phyloP scores from a whole-genome alignment of 2,113 vertebrate genomes.

The Tinamus guttatus region DNA sequence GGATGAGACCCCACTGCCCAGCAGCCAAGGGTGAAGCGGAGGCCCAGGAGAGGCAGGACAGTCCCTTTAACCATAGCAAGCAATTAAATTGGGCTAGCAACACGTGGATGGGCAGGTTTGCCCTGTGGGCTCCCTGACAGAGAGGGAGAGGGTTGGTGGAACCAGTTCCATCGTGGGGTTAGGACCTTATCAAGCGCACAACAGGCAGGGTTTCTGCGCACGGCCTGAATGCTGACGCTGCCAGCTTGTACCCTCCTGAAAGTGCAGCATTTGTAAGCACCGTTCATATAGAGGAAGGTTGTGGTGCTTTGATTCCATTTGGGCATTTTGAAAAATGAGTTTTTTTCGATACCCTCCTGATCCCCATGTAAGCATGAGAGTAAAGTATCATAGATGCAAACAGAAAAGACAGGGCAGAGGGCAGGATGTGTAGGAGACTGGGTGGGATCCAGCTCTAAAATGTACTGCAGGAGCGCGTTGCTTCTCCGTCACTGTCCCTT shows the following conservation, averaged over 20 bases:
- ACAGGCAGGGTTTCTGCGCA: background rate
- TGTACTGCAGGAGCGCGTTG: background rate
- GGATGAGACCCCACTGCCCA: background rate
- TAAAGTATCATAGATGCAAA: background rate
- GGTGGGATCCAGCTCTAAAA: background rate
- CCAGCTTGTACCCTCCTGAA: background rate
- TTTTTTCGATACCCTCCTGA: conserved; percentile 29
- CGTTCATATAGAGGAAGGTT: background rate
- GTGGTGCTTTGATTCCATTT: fast-evolving
- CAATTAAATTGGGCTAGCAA: background rate
- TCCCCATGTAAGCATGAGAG: background rate
- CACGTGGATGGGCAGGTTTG: background rate
- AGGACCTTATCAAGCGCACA: background rate
- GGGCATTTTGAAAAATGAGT: background rate
- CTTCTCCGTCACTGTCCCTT: background rate
- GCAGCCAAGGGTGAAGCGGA: background rate
- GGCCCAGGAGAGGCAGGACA: background rate
- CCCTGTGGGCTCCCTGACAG: background rate
- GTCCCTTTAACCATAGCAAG: background rate
- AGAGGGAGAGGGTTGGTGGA: background rate
- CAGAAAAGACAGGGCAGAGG: background rate
- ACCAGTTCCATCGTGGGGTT: background rate
- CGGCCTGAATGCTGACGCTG: fast-evolving
- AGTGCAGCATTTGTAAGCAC: fast-evolving
- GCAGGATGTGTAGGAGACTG: background rate